Base-by-base conservation (phyloP, 2,888 invertebrate species). In the Apamea monoglypha region DNA sequence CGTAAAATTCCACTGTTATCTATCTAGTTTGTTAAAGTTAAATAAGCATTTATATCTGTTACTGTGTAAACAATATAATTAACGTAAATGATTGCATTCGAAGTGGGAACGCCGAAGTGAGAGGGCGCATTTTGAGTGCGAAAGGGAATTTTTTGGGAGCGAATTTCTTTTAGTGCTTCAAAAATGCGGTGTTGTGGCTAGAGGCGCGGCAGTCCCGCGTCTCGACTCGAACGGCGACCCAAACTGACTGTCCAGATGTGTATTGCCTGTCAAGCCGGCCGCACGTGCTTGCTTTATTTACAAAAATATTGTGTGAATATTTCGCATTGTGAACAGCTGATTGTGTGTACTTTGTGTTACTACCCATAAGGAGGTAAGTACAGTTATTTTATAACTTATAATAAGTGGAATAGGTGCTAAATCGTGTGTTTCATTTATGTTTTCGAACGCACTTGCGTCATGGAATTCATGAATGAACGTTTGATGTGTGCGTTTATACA, bases 171-270 rank as follows among this genome's bases (percentile, higher is more conserved):
- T 80, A 75, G 81, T 82, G 88, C 88, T 89, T 84, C 68, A 91
- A 96, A 96, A 95, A 96, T 96, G 96, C 96, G 96, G 95, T 91
- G 92, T 85, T 82, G 85, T 87, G 88, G 91, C 53, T 88, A 90
- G 95, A 94, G 96, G 95, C 96, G 96, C 93, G 95, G 92, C 93
- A 90, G 87, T 44, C 76, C 83, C 88, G 82, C 92, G 93, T 93
- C 95, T 92, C 95, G 95, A 94, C 92, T 94, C 94, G 79, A 79
- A 75, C 86, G 83, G 87, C 85, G 82, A 87, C 83, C 87, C 71
- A 84, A 85, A 87, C 87, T 83, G 82, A 89, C 88, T 77, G 81
- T 78, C 85, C 94, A 94, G 93, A 94, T 91, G 93, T 92, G 93
- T 90, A 88, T 86, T 86, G 92, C 86, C 87, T 88, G 91, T 87